Evolutionary conservation across 2,888 invertebrate species (phyloP).

Genomic region (Cantharis rustica): DNA sequence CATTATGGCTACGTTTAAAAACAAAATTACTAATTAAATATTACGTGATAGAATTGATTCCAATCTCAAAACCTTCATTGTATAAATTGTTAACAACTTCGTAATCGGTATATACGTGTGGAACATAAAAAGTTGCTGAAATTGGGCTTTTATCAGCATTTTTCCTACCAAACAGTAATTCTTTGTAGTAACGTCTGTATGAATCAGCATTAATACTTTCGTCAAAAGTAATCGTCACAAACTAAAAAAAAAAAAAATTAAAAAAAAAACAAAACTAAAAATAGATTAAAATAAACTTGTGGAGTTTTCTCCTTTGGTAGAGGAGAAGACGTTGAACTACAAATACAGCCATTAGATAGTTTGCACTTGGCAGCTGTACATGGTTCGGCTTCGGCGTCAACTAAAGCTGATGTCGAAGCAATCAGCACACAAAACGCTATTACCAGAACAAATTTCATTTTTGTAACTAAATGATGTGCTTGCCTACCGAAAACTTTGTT

Average conservation of each 20-base stretch:
- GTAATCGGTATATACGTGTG: constrained; percentile 70
- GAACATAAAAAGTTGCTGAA: constrained; percentile 71
- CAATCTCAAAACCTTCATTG: constrained; percentile 66
- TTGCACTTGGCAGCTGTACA: background rate
- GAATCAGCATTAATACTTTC: constrained; percentile 62
- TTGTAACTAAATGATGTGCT: background rate
- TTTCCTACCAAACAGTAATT: constrained; percentile 57
- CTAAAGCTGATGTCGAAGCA: background rate
- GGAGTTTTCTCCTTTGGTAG: background rate
- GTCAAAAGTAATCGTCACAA: constrained; percentile 70
- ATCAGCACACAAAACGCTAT: background rate
- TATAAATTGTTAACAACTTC: constrained; percentile 63
- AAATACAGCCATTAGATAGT: background rate
- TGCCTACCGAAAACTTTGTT: background rate
- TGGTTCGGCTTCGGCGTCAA: background rate
- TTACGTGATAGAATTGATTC: constrained; percentile 69
- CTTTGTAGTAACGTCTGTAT: constrained; percentile 62
- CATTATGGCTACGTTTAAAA: background rate
- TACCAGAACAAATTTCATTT: background rate
- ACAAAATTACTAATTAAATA: constrained; percentile 19
- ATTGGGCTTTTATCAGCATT: constrained; percentile 71
- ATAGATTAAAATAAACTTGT: background rate
- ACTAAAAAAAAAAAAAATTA: constrained; percentile 55
- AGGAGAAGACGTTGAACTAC: background rate
- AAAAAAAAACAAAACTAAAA: background rate